Conservation (phyloP, 2,888 invertebrate species). For the Hermaeophaga mercurialis region DNA sequence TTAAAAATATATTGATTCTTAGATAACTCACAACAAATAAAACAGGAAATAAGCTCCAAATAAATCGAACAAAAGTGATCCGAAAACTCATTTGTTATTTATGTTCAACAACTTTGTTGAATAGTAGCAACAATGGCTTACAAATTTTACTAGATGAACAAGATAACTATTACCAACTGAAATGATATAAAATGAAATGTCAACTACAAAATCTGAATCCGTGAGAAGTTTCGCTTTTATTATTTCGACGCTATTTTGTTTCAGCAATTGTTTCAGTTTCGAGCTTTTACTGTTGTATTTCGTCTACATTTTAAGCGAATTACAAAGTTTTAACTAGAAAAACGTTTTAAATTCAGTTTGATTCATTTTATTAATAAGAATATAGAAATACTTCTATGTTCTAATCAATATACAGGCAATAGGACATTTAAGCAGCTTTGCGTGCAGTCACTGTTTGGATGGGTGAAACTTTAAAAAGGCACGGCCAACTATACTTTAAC, state of each 20-base stretch:
- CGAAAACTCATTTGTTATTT: not conserved
- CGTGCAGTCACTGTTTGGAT: no score
- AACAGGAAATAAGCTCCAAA: not conserved
- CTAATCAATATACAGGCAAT: no score
- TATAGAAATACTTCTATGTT: no score
- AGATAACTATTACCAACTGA: conserved; percentile 13
- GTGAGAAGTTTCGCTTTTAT: conserved; percentile 11
- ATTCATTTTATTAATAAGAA: no score
- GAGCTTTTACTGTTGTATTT: conserved; percentile 13
- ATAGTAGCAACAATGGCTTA: conserved; percentile 3
- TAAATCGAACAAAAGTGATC: not conserved
- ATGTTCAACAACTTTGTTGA: not conserved
- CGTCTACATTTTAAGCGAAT: not conserved
- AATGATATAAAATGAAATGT: conserved; percentile 24
- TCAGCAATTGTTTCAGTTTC: conserved; percentile 10
- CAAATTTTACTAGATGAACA: not conserved
- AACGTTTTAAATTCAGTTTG: no score
- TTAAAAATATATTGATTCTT: no score
- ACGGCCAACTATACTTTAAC: no score
- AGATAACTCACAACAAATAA: not conserved
- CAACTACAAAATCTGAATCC: conserved; percentile 17
- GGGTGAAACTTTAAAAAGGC: no score
- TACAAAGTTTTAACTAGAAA: not conserved
- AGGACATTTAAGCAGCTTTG: no score
- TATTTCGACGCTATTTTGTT: conserved; percentile 16